A percentile compares a stretch with the other conserved stretches of the same genome.
Evolutionary conservation across 2,113 vertebrate genomes (phyloP).

Genomic region (Tichodroma muraria): DNA sequence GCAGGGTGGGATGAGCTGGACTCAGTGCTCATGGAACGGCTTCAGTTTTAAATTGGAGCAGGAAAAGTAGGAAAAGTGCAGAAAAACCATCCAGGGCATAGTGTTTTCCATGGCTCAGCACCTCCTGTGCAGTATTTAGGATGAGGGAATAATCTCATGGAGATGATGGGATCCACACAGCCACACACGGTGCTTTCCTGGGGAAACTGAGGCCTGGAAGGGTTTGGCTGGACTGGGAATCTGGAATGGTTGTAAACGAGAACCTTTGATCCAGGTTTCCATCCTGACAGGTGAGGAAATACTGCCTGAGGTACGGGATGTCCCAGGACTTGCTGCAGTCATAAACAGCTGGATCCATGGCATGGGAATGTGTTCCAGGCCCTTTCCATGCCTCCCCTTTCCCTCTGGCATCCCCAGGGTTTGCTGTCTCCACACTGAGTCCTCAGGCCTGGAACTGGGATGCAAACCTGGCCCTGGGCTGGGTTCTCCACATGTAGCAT

Average conservation of each 20-base stretch:
- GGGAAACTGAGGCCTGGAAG: not conserved
- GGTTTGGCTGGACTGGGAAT: not conserved
- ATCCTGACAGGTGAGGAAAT: not conserved
- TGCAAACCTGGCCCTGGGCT: accelerated
- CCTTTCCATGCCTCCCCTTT: not conserved
- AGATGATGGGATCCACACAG: not conserved
- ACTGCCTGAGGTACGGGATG: not conserved
- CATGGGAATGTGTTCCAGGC: accelerated
- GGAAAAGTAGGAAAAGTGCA: not conserved
- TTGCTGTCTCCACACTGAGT: not conserved
- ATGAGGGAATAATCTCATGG: accelerated
- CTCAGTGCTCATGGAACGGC: not conserved
- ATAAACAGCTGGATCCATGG: accelerated
- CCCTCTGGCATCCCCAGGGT: not conserved
- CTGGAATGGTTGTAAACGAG: not conserved
- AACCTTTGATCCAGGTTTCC: not conserved
- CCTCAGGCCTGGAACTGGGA: not conserved
- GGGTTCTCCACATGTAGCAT: not conserved
- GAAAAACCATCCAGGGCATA: not conserved
- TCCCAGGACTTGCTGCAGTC: not conserved
- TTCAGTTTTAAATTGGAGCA: not conserved
- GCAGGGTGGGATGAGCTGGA: accelerated
- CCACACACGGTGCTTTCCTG: accelerated
- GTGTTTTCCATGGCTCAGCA: not conserved
- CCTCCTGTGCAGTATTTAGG: not conserved